Conservation (phyloP, 2,888 invertebrate genomes). For the Oxycera nigricornis region DNA sequence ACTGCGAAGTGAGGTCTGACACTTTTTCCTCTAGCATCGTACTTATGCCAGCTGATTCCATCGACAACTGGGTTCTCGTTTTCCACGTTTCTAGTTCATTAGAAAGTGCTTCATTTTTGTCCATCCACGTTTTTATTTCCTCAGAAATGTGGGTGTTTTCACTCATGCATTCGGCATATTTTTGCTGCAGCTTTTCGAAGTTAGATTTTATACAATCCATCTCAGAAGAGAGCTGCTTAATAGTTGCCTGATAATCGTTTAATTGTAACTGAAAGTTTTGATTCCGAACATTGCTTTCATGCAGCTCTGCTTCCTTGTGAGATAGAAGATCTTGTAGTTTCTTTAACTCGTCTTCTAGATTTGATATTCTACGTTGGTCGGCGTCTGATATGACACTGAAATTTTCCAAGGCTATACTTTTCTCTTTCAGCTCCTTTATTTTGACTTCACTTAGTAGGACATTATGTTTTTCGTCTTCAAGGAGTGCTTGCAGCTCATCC, state of each 20-base stretch:
- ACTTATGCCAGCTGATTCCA: conserved; percentile 28
- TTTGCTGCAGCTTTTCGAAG: conserved; percentile 43
- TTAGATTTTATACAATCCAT: conserved; percentile 45
- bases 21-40: conserved; percentile 45
- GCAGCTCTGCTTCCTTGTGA: conserved; percentile 50
- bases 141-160: conserved; percentile 50
- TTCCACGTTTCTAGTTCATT: conserved; percentile 47
- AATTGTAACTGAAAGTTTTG: conserved; percentile 52
- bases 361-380: not conserved
- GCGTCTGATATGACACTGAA: conserved; percentile 9
- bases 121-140: conserved; percentile 46
- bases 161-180: conserved; percentile 46
- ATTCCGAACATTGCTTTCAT: conserved; percentile 51
- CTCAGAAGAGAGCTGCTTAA: conserved; percentile 46
- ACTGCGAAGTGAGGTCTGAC: conserved; percentile 46
- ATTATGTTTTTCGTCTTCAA: conserved; percentile 65
- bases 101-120: conserved; percentile 44
- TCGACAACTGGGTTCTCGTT: conserved; percentile 34
- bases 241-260: conserved; percentile 48
- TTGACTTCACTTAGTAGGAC: conserved; percentile 56
- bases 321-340: not conserved
- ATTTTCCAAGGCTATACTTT: conserved; percentile 48
- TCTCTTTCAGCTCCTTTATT: conserved; percentile 52
- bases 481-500: conserved; percentile 66
- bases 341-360: not conserved